Percentiles rank a stretch among this genome's conserved stretches.
These are phyloP conservation scores for Galerucella nymphaeae DNA, from an alignment of 2,888 invertebrate genomes.

Conservation along the genomic window DNA sequence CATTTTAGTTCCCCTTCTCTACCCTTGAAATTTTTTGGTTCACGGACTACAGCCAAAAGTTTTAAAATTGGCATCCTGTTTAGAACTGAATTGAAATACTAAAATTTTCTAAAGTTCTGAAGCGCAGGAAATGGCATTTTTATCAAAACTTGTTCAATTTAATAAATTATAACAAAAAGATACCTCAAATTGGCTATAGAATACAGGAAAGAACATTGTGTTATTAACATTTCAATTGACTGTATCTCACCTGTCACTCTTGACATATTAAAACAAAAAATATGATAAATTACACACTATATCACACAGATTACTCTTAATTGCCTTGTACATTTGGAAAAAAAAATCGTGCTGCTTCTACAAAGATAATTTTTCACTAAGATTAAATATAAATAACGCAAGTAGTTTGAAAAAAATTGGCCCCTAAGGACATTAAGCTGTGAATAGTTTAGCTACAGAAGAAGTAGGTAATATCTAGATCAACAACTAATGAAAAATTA, in stretches of 20 bases:
- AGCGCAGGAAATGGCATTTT: too few relatives aligned
- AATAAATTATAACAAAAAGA: too few relatives aligned
- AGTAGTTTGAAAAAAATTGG: conserved; percentile 18
- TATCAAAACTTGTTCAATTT: too few relatives aligned
- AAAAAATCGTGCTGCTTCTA: conserved; percentile 28
- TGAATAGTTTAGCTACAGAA: conserved; percentile 18
- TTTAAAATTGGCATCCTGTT: too few relatives aligned
- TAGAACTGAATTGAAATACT: too few relatives aligned
- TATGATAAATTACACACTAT: not conserved
- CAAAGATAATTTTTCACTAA: conserved; percentile 21
- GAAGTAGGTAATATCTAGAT: conserved; percentile 19
- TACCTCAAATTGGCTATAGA: too few relatives aligned
- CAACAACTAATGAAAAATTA: conserved; percentile 9
- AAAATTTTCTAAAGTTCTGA: too few relatives aligned
- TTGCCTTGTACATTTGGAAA: not conserved
- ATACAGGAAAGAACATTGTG: not conserved
- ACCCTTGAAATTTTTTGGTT: too few relatives aligned
- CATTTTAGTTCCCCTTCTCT: too few relatives aligned
- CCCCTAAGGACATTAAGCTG: conserved; percentile 4
- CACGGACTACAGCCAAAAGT: too few relatives aligned
- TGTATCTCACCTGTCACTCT: not conserved
- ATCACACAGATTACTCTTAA: not conserved
- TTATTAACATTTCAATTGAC: not conserved
- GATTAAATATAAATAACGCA: conserved; percentile 25
- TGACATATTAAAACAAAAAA: not conserved